These are phyloP conservation scores for Phorcus lineatus DNA, from an alignment of 2,888 invertebrate genomes.

Conservation along the genomic window DNA sequence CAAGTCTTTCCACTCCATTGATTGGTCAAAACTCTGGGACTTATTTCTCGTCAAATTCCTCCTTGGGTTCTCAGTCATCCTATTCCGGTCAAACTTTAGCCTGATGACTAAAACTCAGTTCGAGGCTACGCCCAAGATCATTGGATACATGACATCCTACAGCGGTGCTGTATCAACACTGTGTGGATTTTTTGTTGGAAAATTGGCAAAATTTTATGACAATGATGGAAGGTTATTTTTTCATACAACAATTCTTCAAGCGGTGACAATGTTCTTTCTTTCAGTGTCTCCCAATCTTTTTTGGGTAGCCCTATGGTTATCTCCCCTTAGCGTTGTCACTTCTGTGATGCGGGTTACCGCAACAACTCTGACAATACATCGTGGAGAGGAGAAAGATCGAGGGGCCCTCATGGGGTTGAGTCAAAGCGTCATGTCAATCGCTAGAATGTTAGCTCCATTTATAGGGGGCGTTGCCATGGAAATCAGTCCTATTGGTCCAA, in stretches of 20 bases:
- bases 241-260: slow-evolving; percentile 59
- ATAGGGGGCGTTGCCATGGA: slow-evolving; percentile 72
- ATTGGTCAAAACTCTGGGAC: slow-evolving; percentile 72
- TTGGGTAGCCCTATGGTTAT: slow-evolving; percentile 53
- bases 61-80: slow-evolving; percentile 69
- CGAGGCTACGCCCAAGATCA: slow-evolving; percentile 60
- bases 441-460: slow-evolving; percentile 72
- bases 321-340: slow-evolving; percentile 69
- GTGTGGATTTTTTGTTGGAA: slow-evolving; percentile 69
- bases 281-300: slow-evolving; percentile 54
- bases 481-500: slow-evolving; percentile 68
- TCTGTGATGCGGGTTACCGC: slow-evolving; percentile 68
- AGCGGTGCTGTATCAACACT: slow-evolving; percentile 66
- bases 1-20: slow-evolving; percentile 53
- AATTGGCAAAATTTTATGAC: slow-evolving; percentile 57
- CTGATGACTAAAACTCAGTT: slow-evolving; percentile 65
- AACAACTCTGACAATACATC: slow-evolving; percentile 66
- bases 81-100: slow-evolving; percentile 72
- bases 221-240: slow-evolving; percentile 60
- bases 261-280: slow-evolving; percentile 47
- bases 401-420: slow-evolving; percentile 73
- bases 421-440: slow-evolving; percentile 72
- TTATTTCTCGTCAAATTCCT: slow-evolving; percentile 72
- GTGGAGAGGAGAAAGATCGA: slow-evolving; percentile 57
- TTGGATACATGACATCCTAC: slow-evolving; percentile 74